Percentiles rank a stretch among this genome's conserved stretches.
Conservation (phyloP, 2,797 vertebrate genomes). For the Borostomias antarcticus region DNA sequence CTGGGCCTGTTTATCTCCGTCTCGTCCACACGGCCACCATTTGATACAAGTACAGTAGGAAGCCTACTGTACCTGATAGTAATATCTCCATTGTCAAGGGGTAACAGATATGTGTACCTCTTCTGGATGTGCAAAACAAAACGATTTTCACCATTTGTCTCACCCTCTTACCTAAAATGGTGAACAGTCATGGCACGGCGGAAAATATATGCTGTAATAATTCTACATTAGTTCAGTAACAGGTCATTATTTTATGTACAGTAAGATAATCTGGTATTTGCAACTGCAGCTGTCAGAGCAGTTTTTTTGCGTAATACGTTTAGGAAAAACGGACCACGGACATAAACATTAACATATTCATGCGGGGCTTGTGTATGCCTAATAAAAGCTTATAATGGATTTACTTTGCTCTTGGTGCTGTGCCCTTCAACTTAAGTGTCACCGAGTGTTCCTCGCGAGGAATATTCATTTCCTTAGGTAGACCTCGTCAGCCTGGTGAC, state of each 20-base stretch:
- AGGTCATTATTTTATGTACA: too few relatives aligned
- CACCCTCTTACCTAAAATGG: not conserved
- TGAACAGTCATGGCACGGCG: not conserved
- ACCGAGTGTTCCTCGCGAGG: slow-evolving; percentile 76
- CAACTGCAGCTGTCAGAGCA: not conserved
- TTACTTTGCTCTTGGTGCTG: slow-evolving; percentile 61
- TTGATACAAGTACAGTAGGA: too few relatives aligned
- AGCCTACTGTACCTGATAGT: too few relatives aligned
- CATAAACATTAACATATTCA: not conserved
- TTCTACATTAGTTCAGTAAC: too few relatives aligned
- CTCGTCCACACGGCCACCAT: slow-evolving; percentile 63
- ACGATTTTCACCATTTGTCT: not conserved
- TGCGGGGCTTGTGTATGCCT: slow-evolving; percentile 16
- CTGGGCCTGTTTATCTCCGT: slow-evolving; percentile 75
- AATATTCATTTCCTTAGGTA: slow-evolving; percentile 81
- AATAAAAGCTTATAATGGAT: slow-evolving; percentile 64
- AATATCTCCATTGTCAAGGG: slow-evolving; percentile 49
- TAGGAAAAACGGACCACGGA: not conserved
- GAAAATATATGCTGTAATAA: too few relatives aligned
- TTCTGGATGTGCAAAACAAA: not conserved
- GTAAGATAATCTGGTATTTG: too few relatives aligned
- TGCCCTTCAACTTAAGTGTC: slow-evolving; percentile 74
- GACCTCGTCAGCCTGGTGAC: slow-evolving; percentile 79
- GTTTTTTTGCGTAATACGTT: not conserved
- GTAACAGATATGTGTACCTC: not conserved